Base-by-base conservation (phyloP, 2,797 vertebrate species). In the Parauchenoglanis punctatus region DNA sequence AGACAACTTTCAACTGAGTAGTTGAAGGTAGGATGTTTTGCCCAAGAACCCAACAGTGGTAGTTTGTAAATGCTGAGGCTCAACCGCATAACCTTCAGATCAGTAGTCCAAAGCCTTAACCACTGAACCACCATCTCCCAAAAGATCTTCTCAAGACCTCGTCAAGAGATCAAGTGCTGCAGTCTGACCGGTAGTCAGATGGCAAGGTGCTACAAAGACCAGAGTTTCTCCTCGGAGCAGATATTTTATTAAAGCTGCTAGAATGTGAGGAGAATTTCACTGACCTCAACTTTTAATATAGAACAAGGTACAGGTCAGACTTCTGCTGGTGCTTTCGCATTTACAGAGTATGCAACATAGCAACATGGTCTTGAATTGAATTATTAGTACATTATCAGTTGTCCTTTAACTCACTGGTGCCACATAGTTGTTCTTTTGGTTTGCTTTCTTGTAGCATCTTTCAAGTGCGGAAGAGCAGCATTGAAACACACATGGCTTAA, bases 341-440 rank as follows among this genome's bases (percentile, higher is more conserved):
- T 56, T 56, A 56, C 7, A 78, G 15, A 15, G 3, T 31, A 56
- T 78, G n/a, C 75, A 20, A 56, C 54, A 28, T 31, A 78, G 76
- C n/a, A 76, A 15, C 17, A 28, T 54, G 25, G 13, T 25, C n/a
- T 31, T 10, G 13, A 77, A n/a, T 76, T 52, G 13, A 54, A 77
- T 52, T 4, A 58, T 76, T 25, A 54, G 73, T 11, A 49, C 25
- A 76, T 80, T 49, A 72, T 81, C n/a, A 12, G 61, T 15, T 78
- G 11, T 75, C 78, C 35, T 83, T 83, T 80, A 85, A 65, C 86
- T 89, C 84, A 85, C 86, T 90, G 87, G 80, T 35, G 65, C 65
- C 56, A n/a, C 1, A 35, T 4, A 54, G 44, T 83, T 85, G 65
- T 81, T 75, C 63, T 85, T 63, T 84, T n/a, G 12, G 28, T 81